These are phyloP conservation scores for Apotomis capreana DNA, from an alignment of 2,888 invertebrate species.

Conservation along the genomic window DNA sequence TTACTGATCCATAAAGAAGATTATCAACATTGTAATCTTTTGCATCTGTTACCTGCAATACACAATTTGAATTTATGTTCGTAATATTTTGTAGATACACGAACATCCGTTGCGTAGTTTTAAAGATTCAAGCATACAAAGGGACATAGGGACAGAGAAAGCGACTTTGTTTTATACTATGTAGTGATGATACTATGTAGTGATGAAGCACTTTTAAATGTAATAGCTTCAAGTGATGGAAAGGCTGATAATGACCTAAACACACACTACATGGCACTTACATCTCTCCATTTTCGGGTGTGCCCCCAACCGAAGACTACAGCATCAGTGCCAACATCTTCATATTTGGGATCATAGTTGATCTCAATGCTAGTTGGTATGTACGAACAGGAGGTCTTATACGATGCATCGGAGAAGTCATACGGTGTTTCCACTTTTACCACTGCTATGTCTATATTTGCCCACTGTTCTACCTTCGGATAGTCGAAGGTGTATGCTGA, in stretches of 20 bases:
- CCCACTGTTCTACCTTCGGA: neutral
- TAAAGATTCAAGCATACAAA: too few relatives aligned
- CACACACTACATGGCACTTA: neutral
- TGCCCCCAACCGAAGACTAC: constrained; percentile 23
- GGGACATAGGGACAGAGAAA: too few relatives aligned
- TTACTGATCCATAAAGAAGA: neutral
- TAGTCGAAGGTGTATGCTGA: constrained; percentile 17
- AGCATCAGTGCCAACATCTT: neutral
- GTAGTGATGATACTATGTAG: too few relatives aligned
- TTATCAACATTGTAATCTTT: neutral
- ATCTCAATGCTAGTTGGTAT: neutral
- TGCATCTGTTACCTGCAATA: neutral
- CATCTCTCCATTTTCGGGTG: neutral
- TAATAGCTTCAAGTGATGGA: too few relatives aligned
- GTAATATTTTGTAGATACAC: too few relatives aligned
- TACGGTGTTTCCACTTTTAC: constrained; percentile 4
- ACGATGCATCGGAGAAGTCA: neutral
- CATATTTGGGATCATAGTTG: neutral
- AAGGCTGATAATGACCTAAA: too few relatives aligned
- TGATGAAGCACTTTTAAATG: too few relatives aligned
- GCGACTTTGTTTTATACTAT: too few relatives aligned
- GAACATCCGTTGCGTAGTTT: too few relatives aligned
- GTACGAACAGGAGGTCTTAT: neutral
- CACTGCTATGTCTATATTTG: constrained; percentile 19
- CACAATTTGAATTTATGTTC: neutral